Evolutionary conservation across 2,113 vertebrate genomes (phyloP).

Genomic region (Bambusicola thoracicus): DNA sequence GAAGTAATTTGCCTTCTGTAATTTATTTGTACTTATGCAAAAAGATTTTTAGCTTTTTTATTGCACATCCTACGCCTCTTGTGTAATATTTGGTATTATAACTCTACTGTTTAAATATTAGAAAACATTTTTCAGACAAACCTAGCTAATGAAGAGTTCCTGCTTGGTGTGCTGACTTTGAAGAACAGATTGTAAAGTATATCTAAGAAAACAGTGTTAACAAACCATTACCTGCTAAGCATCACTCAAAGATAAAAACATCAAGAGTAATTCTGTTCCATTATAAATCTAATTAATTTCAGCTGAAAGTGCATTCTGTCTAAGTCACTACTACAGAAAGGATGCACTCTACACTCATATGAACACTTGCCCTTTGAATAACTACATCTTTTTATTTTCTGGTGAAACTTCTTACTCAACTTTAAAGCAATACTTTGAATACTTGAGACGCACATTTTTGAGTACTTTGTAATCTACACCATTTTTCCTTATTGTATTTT

Average conservation of each 20-base stretch:
- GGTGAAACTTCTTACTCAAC: not conserved
- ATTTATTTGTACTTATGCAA: not conserved
- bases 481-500: not conserved
- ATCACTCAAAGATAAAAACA: not conserved
- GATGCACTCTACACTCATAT: not conserved
- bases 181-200: not conserved
- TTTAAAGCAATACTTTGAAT: not conserved
- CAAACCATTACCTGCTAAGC: not conserved
- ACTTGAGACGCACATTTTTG: not conserved
- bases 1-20: not conserved
- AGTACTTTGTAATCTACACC: accelerated
- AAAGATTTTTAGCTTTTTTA: not conserved
- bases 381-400: not conserved
- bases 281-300: not conserved
- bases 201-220: not conserved
- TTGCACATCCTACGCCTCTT: not conserved
- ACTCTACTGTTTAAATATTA: not conserved
- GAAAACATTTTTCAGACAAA: not conserved
- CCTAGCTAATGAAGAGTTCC: not conserved
- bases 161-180: not conserved
- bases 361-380: not conserved
- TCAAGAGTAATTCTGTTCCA: not conserved
- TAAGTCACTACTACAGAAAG: not conserved
- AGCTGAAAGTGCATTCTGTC: not conserved
- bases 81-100: not conserved